Evolutionary conservation across 30 jellyfish, hydroid and myxozoan species (phyloP).

Genomic region (Mastigias papua): DNA sequence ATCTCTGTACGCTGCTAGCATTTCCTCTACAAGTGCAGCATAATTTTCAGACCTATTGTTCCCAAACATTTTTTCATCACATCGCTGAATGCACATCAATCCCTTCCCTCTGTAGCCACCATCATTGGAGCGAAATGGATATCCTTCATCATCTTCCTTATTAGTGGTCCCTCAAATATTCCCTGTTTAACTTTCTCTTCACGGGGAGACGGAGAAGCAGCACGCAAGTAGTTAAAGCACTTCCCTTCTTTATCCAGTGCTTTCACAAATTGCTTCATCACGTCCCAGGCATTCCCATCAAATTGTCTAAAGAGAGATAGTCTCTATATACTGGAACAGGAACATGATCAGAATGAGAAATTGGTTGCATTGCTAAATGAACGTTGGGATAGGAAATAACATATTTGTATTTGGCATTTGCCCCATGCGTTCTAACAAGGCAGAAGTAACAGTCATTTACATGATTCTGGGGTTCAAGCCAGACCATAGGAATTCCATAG

Average conservation of each 20-base stretch:
- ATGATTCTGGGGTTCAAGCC: not conserved
- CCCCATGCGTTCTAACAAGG: not conserved
- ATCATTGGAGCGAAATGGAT: conserved; percentile 7
- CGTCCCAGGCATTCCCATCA: conserved; percentile 15
- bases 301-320: not conserved
- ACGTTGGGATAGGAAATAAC: not conserved
- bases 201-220: conserved; percentile 26
- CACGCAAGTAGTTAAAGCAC: conserved; percentile 29
- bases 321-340: not conserved
- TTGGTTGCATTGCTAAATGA: not conserved
- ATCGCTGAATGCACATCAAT: not conserved
- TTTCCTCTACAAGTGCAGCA: not conserved
- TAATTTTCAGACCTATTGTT: not conserved
- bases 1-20: not conserved
- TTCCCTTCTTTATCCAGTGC: conserved; percentile 58
- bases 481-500: not conserved
- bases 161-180: conserved; percentile 58
- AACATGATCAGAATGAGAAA: not conserved
- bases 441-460: not conserved
- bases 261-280: conserved; percentile 44
- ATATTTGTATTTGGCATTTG: not conserved
- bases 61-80: not conserved
- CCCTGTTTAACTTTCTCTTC: conserved; percentile 47
- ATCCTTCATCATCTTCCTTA: conserved; percentile 67
- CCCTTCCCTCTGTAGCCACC: not conserved